Evolutionary conservation across 2,888 invertebrate species (phyloP).

Genomic region (Heliconius ethilla): DNA sequence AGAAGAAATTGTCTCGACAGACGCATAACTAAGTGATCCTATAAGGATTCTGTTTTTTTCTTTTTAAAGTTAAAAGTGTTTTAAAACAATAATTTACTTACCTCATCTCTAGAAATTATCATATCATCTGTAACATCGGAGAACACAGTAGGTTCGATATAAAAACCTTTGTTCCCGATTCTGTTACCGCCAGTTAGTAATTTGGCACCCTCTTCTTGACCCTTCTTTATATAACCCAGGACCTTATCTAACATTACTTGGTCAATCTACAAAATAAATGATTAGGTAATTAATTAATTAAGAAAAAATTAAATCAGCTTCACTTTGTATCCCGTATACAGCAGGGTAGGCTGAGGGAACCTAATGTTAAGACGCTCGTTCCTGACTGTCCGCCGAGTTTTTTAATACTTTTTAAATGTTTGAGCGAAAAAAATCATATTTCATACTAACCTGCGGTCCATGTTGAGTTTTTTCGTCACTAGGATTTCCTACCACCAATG

Average conservation of each 20-base stretch:
- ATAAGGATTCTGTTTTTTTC: too few relatives aligned
- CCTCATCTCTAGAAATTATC: conserved; percentile 90
- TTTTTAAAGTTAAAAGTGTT: too few relatives aligned
- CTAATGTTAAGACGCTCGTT: too few relatives aligned
- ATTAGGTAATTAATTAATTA: too few relatives aligned
- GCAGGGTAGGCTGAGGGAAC: too few relatives aligned
- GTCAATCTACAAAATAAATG: conserved; percentile 75
- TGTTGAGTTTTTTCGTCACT: conserved; percentile 52
- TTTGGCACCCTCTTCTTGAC: conserved; percentile 90
- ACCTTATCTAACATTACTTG: conserved; percentile 88
- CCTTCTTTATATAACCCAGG: conserved; percentile 87
- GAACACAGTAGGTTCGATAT: conserved; percentile 89
- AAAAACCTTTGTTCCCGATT: conserved; percentile 86
- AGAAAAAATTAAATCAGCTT: too few relatives aligned
- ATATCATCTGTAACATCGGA: conserved; percentile 88
- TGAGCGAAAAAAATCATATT: not conserved
- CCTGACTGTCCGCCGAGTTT: too few relatives aligned
- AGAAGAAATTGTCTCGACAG: too few relatives aligned
- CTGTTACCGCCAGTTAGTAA: conserved; percentile 86
- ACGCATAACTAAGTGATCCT: too few relatives aligned
- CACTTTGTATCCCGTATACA: too few relatives aligned
- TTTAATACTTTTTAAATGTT: too few relatives aligned
- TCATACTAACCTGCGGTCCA: conserved; percentile 54
- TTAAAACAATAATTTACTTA: conserved; percentile 51
- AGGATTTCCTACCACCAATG: conserved; percentile 84